Evolutionary conservation across 2,797 vertebrate genomes (phyloP).

Genomic region (Brotula barbata): DNA sequence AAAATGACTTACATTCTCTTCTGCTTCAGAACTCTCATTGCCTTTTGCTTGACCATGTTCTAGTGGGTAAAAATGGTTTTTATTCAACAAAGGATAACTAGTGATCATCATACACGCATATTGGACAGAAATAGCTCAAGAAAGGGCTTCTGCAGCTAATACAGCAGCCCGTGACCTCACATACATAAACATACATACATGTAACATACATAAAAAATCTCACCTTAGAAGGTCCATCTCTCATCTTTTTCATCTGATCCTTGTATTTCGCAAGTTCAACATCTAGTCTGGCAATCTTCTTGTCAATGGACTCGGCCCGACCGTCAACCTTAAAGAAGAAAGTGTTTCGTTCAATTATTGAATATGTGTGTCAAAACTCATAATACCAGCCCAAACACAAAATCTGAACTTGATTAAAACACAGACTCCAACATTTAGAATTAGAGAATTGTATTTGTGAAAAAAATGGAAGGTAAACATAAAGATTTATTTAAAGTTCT

Average conservation of each 20-base stretch:
- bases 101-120: not conserved
- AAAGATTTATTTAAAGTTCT: no score
- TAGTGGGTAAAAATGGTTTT: conserved; percentile 65
- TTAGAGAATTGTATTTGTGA: no score
- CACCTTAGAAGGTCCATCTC: conserved; percentile 97
- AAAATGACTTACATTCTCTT: conserved; percentile 91
- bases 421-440: no score
- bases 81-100: not conserved
- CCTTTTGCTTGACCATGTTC: conserved; percentile 99
- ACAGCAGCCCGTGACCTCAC: no score
- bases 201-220: conserved; percentile 22
- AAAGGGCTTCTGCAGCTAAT: no score
- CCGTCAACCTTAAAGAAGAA: conserved; percentile 85
- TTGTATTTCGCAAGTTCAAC: conserved; percentile 94
- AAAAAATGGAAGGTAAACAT: no score
- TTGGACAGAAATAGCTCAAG: not conserved
- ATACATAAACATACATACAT: no score
- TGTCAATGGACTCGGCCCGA: conserved; percentile 93
- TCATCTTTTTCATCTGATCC: conserved; percentile 99
- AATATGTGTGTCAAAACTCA: no score
- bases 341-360: not conserved
- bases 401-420: no score
- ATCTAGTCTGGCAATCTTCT: conserved; percentile 94
- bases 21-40: conserved; percentile 94
- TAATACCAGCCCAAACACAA: no score